These are phyloP conservation scores for Dynastes hyllus DNA, from an alignment of 2,888 invertebrate genomes.

Conservation along the genomic window DNA sequence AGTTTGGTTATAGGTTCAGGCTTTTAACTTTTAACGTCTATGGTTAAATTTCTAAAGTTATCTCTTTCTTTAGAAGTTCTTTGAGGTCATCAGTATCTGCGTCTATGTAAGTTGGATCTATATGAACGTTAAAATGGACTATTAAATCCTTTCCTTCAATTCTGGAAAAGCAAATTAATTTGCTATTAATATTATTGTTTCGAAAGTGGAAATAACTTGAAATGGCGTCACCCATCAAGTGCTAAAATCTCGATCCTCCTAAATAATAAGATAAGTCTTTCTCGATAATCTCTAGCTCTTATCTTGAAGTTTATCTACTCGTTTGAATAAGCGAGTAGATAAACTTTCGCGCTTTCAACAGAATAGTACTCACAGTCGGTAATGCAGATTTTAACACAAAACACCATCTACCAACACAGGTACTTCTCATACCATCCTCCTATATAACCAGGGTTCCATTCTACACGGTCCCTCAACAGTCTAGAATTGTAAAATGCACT, in stretches of 20 bases:
- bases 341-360: too few species aligned
- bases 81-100: conserved; percentile 80
- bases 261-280: conserved; percentile 83
- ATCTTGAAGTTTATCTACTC: conserved; percentile 75
- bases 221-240: conserved; percentile 82
- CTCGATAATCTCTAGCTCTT: conserved; percentile 83
- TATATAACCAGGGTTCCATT: too few species aligned
- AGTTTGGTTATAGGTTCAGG: conserved; percentile 72
- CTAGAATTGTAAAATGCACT: too few species aligned
- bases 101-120: conserved; percentile 77
- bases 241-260: conserved; percentile 87
- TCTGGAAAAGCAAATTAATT: conserved; percentile 68
- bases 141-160: conserved; percentile 82
- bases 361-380: too few species aligned
- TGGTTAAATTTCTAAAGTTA: conserved; percentile 79
- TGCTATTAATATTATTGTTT: too few species aligned
- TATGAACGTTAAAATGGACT: conserved; percentile 89
- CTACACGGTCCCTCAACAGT: too few species aligned
- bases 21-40: conserved; percentile 76
- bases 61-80: conserved; percentile 79
- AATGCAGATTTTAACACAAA: too few species aligned
- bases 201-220: background rate
- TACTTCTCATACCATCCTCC: too few species aligned
- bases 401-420: too few species aligned
- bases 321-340: too few species aligned